phyloP scores from a whole-genome alignment of 2,113 vertebrate species.

The Actinemys pallida region DNA sequence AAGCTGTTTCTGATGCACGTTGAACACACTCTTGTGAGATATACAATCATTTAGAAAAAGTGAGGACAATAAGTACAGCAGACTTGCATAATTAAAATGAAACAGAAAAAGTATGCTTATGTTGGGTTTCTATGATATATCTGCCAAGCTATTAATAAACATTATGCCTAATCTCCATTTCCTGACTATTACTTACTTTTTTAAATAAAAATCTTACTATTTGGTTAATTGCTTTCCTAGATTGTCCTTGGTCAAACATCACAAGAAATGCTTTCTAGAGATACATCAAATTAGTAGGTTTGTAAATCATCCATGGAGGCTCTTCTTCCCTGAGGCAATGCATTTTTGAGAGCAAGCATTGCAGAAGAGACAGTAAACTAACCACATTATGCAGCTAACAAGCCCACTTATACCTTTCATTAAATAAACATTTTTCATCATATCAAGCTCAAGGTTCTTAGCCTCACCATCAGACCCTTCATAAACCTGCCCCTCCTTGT shows the following conservation, averaged over 20 bases:
- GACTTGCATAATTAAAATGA: constrained; percentile 23
- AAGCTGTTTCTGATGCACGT: constrained; percentile 5
- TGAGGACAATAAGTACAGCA: constrained; percentile 11
- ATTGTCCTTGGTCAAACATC: constrained; percentile 15
- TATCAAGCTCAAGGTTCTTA: neutral
- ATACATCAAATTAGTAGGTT: neutral
- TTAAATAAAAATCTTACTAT: neutral
- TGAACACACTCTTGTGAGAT: neutral
- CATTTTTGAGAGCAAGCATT: neutral
- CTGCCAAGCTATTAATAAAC: neutral
- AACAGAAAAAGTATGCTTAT: neutral
- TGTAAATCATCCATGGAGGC: neutral
- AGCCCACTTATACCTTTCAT: neutral
- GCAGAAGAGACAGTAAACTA: neutral
- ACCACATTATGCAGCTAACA: neutral
- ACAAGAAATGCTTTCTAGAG: constrained; percentile 11
- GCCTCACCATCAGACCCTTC: neutral
- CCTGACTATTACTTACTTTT: neutral
- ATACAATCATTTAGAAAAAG: neutral
- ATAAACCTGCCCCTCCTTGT: neutral
- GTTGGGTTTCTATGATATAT: neutral
- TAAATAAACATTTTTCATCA: neutral
- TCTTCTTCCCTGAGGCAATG: neutral
- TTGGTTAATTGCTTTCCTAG: neutral
- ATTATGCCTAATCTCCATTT: neutral